Base-by-base conservation (phyloP, 2,888 invertebrate genomes). In the Pelosia muscerda region DNA sequence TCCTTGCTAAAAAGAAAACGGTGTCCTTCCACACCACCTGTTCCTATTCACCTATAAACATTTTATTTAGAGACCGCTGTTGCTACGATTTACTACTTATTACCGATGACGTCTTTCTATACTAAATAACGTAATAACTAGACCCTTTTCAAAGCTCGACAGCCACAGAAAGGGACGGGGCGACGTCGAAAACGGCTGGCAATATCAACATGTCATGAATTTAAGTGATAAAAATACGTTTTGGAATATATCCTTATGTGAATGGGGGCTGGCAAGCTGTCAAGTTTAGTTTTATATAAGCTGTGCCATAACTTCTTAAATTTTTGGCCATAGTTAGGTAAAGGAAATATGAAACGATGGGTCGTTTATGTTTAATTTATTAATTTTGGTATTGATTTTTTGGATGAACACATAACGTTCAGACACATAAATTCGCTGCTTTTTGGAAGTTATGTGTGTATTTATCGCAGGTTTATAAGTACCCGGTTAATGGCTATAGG, bases 71-170 rank as follows among this genome's bases (percentile, higher is more conserved):
- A 28, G 49, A 23, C 65, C 56, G 64, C 56, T 59, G 62, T 69
- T 69, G 61, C 69, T 65, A 68, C 63, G 72, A 72, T 74, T 79
- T 76, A 76, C 70, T 70, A 72, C 72, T 72, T 79, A 81, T 81
- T 74, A 72, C 70, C 64, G 28, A 60, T 34, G 49, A 63, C 62
- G 65, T 66, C 62, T 72, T 55, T 59, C 69, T 56, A 70, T 68
- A 76, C 64, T 81, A 81, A 79, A 81, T 79, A 79, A 81, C 63
- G 60, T 66, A 76, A 81, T 81, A 81, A 76, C 60, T 2, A 10
- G 60, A 79, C 78, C 78, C 78, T 81, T 65, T 68, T 79, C 78
- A 79, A 62, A n/a, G 66, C 67, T 79, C 68, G 80, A 79, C 82
- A 79, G 72, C 56, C 72, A 26, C 42, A 63, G 62, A 81, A 81